Conservation (phyloP, 2,888 invertebrate genomes). For the Nematopogon swammerdamellus region DNA sequence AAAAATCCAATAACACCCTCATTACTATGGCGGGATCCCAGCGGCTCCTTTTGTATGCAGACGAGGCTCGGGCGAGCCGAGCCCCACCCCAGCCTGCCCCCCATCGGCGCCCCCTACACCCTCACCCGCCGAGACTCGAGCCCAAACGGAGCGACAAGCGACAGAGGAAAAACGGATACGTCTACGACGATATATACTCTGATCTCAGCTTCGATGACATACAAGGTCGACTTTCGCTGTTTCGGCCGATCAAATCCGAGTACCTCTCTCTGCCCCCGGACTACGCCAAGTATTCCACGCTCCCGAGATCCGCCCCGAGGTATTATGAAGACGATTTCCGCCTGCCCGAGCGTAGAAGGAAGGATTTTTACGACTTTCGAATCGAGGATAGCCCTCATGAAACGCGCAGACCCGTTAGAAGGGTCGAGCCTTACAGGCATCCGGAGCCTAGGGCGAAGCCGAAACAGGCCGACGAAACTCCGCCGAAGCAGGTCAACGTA, state of each 20-base stretch:
- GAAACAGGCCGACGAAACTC: neutral
- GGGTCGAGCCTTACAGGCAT: neutral
- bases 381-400: constrained; percentile 35
- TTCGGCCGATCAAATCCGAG: constrained; percentile 47
- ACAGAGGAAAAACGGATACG: constrained; percentile 41
- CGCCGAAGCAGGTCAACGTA: constrained; percentile 35
- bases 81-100: neutral
- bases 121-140: neutral
- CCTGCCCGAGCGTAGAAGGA: constrained; percentile 26
- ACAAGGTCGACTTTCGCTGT: constrained; percentile 42
- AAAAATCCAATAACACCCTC: constrained; percentile 21
- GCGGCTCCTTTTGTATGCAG: neutral
- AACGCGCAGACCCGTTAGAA: constrained; percentile 14
- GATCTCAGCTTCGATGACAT: constrained; percentile 39
- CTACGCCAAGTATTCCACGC: constrained; percentile 40
- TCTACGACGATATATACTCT: constrained; percentile 50
- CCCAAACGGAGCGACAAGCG: constrained; percentile 20
- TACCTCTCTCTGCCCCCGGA: constrained; percentile 40
- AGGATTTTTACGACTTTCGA: constrained; percentile 46
- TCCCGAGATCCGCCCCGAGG: constrained; percentile 36
- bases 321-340: constrained; percentile 29
- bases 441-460: neutral
- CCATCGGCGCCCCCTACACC: neutral
- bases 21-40: constrained; percentile 26
- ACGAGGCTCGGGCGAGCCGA: neutral